A percentile compares a stretch with the other conserved stretches of the same genome.
Evolutionary conservation across 2,113 vertebrate genomes (phyloP).

Genomic region (Corythornis cristatus): DNA sequence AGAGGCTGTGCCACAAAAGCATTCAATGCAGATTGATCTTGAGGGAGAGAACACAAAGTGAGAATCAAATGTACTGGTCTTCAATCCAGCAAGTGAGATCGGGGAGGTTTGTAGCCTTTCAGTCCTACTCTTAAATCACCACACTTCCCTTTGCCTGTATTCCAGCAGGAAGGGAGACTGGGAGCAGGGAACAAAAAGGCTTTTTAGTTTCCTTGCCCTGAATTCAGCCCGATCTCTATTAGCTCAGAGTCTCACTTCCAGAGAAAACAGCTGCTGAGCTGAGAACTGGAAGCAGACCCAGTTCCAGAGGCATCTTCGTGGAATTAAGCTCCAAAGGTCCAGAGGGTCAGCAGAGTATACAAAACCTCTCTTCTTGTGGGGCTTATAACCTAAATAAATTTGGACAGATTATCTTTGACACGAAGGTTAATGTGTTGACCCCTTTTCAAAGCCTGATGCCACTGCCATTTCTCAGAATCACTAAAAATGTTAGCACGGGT

Average conservation of each 20-base stretch:
- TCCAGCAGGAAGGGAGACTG: conserved; percentile 30
- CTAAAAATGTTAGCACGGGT: neutral
- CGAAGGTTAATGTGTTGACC: conserved; percentile 57
- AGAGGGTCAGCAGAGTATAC: conserved; percentile 28
- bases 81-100: neutral
- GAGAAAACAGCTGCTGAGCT: conserved; percentile 58
- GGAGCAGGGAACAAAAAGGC: conserved; percentile 62
- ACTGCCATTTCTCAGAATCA: neutral
- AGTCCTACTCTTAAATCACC: neutral
- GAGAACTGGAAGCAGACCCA: conserved; percentile 59
- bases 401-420: conserved; percentile 50
- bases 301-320: conserved; percentile 38
- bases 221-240: conserved; percentile 54
- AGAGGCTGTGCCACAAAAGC: neutral
- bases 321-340: conserved; percentile 39
- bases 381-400: conserved; percentile 50
- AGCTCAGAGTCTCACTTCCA: conserved; percentile 58
- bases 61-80: neutral
- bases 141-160: conserved; percentile 46
- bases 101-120: conserved; percentile 20
- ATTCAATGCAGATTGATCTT: neutral
- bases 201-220: conserved; percentile 63
- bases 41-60: neutral
- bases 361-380: conserved; percentile 47
- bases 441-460: conserved; percentile 1